Base-by-base conservation (phyloP, 1,140 invertebrate species). In the Leptopilina clavipes region DNA sequence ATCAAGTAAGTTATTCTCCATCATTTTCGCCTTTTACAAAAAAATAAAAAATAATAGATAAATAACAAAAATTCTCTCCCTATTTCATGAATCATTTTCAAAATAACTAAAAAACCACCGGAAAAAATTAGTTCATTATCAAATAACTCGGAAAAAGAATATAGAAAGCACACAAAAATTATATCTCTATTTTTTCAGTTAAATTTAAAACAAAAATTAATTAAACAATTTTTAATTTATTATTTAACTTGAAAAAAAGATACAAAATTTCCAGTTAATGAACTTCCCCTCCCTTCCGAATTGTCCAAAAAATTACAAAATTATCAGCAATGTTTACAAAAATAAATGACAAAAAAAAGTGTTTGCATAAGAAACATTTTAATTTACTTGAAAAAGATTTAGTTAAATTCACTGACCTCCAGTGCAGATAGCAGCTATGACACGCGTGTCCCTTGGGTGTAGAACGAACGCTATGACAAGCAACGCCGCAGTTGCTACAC, bases 401-500 rank as follows among this genome's bases (percentile, higher is more conserved):
- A 83, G 75, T 81, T 80, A 73, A 82, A 77, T 89, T 83, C 84
- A 91, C 90, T 90, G 92, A 95, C 94, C 93, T 95, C 93, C 94
- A 95, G 90, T 95, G 94, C 87, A 94, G 93, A 91, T 94, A 94
- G 89, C 95, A 96, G 82, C 94, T 94, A 87, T 93, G 93, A 92
- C 95, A 96, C 86, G 95, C 91, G 87, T 89, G 91, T 86, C 95
- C 95, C 89, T 96, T 96, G 71, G 94, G 92, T 76, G 94, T 95
- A 81, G 92, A 90, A 89, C 94, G 94, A 81, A 94, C 91, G 83
- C 93, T 92, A 85, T 94, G 93, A 88, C 94, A 94, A 86, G 92
- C 91, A 87, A 95, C 92, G 83, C 93, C 94, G 92, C 95, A 96
- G 91, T 96, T 95, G 84, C 92, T 92, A 92, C 95, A 96, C 82